Conservation (phyloP, 1,140 invertebrate species). For the Drosophila santomea region DNA sequence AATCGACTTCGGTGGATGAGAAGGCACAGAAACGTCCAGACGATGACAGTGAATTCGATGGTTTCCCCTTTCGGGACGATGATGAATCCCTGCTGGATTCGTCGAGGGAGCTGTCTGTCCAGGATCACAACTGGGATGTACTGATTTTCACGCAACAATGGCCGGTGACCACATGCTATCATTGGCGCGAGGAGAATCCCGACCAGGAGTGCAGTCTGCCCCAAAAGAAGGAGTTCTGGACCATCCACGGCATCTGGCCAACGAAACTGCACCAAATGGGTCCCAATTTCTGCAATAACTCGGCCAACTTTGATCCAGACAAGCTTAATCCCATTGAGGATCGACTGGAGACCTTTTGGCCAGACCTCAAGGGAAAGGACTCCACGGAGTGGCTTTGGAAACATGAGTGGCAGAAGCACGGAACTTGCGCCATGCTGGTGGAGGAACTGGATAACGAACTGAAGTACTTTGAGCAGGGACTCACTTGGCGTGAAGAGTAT, state of each 20-base stretch:
- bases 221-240: conserved; percentile 88
- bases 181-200: conserved; percentile 88
- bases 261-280: conserved; percentile 88
- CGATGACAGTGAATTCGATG: background rate
- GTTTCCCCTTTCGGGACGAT: conserved; percentile 9
- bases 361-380: conserved; percentile 88
- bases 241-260: conserved; percentile 94
- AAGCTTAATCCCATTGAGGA: conserved; percentile 87
- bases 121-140: conserved; percentile 88
- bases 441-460: conserved; percentile 87
- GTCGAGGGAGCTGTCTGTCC: background rate
- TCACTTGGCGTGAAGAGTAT: conserved; percentile 88
- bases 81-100: conserved; percentile 4
- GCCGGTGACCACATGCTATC: conserved; percentile 90
- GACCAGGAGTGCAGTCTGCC: conserved; percentile 88
- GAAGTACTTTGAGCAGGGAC: conserved; percentile 90
- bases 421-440: conserved; percentile 90
- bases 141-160: conserved; percentile 93
- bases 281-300: conserved; percentile 89
- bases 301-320: conserved; percentile 88
- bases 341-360: conserved; percentile 89
- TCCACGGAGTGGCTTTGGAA: conserved; percentile 89
- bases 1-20: conserved; percentile 27
- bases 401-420: conserved; percentile 95
- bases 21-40: background rate